Percentiles rank a stretch among this genome's conserved stretches.
Evolutionary conservation across 1,140 invertebrate species (phyloP).

Genomic region (Conus ventricosus): DNA sequence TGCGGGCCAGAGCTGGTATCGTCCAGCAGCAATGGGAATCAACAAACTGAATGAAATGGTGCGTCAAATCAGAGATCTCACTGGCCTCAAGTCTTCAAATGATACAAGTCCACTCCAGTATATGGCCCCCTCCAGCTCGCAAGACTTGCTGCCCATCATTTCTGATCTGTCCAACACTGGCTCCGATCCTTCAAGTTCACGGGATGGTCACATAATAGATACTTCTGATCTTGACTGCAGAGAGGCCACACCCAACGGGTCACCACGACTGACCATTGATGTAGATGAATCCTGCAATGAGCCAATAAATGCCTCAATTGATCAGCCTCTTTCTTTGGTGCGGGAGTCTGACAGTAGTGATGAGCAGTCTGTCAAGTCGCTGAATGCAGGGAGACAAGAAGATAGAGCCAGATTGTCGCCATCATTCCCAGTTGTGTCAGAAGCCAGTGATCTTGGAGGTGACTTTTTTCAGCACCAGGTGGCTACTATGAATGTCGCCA

Average conservation of each 20-base stretch:
- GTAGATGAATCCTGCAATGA: background rate
- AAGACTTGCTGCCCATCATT: slow-evolving; percentile 22
- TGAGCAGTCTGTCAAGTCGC: slow-evolving; percentile 4
- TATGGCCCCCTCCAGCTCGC: slow-evolving; percentile 24
- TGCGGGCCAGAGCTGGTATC: slow-evolving; percentile 63
- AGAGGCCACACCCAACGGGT: slow-evolving; percentile 24
- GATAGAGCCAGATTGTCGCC: slow-evolving; percentile 15
- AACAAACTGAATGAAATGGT: slow-evolving; percentile 70
- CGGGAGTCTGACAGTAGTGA: slow-evolving; percentile 25
- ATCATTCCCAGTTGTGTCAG: background rate
- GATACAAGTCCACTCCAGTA: slow-evolving; percentile 26
- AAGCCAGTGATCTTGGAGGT: background rate
- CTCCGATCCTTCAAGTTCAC: slow-evolving; percentile 25
- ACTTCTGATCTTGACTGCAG: slow-evolving; percentile 26
- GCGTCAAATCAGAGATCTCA: slow-evolving; percentile 66
- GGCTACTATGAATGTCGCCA: slow-evolving; percentile 14
- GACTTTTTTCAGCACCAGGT: slow-evolving; percentile 24
- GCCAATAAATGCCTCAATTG: background rate
- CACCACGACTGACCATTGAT: slow-evolving; percentile 21
- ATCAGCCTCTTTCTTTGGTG: background rate
- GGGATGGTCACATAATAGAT: slow-evolving; percentile 31
- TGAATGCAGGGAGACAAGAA: background rate
- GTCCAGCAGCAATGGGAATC: slow-evolving; percentile 67
- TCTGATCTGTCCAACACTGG: slow-evolving; percentile 26
- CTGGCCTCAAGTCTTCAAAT: slow-evolving; percentile 45